Evolutionary conservation across 2,888 invertebrate species (phyloP), one percentile per base, ranked within the genome.

Genomic region (Melitaea athalia): DNA sequence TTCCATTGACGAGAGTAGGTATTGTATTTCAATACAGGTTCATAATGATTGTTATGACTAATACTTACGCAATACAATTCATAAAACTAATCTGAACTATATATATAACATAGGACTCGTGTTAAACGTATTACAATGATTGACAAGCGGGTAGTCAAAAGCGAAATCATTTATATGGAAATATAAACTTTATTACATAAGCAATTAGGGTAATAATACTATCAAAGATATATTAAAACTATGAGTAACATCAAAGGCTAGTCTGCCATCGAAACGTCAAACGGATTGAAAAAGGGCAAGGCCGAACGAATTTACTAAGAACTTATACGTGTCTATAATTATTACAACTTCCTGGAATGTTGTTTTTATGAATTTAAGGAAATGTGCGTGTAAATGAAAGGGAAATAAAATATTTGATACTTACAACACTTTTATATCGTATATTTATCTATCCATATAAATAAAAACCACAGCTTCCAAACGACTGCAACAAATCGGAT

Each of bases 141-240:
- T 79, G 80, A 81, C 81, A 79, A 69, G 79, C 74, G 71, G 72
- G 74, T 73, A 73, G 70, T 72, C 68, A 72, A 73, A 72, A 38
- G 31, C 10, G 31, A 12, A 8, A 31, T 12, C 3, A 31, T 11
- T 6, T 1, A 52, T 24, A 57, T n/a, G 38, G 15, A 8, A 75
- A 61, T 57, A 42, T 63, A 50, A 52, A n/a, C 57, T 49, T 53
- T 75, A 72, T 53, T 8, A 0, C 10, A 4, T 6, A 24, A 8
- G 0, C 0, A 5, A 69, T 70, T 68, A 71, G 67, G 45, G 10
- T 31, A 38, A 53, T 43, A 38, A 17, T 47, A 5, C 31, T 33
- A 11, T 45, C 50, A 50, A 63, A 33, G 55, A 45, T 33, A 52
- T 12, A 24, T 38, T 45, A 59, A 59, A 5, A 55, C 11, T 17